Evolutionary conservation across 2,113 vertebrate genomes (phyloP).

Genomic region (Campylomormyrus numenius): DNA sequence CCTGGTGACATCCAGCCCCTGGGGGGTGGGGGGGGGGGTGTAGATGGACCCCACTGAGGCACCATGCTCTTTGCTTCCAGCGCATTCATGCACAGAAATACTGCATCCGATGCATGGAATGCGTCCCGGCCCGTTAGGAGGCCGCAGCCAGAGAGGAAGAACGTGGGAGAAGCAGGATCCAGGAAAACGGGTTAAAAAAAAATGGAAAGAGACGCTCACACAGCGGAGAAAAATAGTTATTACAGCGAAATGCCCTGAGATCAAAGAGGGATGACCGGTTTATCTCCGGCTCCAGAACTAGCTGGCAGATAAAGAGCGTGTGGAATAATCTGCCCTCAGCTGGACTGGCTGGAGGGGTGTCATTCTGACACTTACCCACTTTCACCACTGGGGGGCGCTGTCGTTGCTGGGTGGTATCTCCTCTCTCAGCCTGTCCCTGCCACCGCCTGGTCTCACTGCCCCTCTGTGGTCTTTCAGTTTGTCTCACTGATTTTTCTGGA

Average conservation of each 20-base stretch:
- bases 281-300: neutral
- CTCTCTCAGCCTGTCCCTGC: neutral
- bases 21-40: too few species aligned
- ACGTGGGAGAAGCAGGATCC: neutral
- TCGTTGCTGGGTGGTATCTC: neutral
- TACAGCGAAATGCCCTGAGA: neutral
- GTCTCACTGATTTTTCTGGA: neutral
- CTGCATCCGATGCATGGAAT: neutral
- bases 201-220: neutral
- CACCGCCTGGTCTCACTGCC: neutral
- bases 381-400: neutral
- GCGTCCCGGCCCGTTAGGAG: neutral
- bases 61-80: neutral
- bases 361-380: neutral
- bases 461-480: neutral
- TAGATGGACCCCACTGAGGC: neutral
- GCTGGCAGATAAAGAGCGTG: neutral
- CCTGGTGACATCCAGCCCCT: neutral
- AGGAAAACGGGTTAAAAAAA: neutral
- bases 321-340: neutral
- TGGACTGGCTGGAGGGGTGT: neutral
- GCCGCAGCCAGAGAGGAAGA: neutral
- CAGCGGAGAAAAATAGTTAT: neutral
- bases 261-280: neutral
- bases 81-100: neutral